Base-by-base conservation (phyloP, 2,113 vertebrate genomes). In the Nothoprocta perdicaria region DNA sequence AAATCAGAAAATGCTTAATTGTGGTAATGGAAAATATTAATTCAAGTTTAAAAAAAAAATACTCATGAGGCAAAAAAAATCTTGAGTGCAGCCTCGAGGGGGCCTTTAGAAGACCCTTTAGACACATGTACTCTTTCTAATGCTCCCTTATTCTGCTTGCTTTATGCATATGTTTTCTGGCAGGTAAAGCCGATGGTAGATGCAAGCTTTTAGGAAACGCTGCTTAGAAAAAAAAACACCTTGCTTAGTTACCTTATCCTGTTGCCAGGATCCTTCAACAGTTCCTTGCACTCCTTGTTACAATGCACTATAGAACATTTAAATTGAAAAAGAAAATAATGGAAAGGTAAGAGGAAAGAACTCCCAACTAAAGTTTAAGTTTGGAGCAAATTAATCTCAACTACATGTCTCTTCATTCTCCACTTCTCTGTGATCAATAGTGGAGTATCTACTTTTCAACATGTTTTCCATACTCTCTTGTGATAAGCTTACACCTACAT, bases 11-110 rank as follows among this genome's bases (percentile, higher is more conserved):
- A 68, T 15, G 18, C 77, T 7, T 6, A 89, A 43, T 13, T 60
- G 65, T 55, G 22, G 40, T 67, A 73, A 93, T 58, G 61, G 68
- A 84, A 88, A 93, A 27, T 40, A 74, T 74, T 93, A 93, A 89
- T 45, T 95, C 80, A 85, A 21, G 84, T 88, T 93, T 93, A 75
- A 35, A 92, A 58, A 45, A 45, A 45, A 16, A 14, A 16, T 15
- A 45, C 14, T 5, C 7, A 48, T 19, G 21, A 45, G 43, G 43
- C 12, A 48, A 21, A 65, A 84, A 86, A 67, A 19, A 15, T 52
- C 53, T 29, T 29, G 26, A 29, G 53, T 55, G 53, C 8, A 29
- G 14, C 53, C 53, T 55, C 14, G 9, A 55, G 14, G 53, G 29
- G 53, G 53, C 27, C 53, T 29, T 55, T 55, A 55, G 14, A 31